Base-by-base conservation (phyloP, 2,797 vertebrate genomes). In the Pseudochirops corinnae region DNA sequence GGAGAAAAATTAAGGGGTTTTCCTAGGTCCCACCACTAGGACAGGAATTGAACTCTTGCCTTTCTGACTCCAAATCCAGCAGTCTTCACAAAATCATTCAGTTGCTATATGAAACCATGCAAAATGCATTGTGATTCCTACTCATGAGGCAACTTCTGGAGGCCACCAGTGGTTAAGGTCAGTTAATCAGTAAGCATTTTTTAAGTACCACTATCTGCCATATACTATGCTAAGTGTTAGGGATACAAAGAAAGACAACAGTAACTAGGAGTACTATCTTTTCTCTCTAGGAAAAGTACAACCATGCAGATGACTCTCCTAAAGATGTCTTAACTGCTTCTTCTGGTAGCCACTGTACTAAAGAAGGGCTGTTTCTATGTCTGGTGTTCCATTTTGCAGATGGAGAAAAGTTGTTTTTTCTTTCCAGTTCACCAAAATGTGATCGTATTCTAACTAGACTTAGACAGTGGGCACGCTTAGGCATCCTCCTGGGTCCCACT, bases 321-420 rank as follows among this genome's bases (percentile, higher is more conserved):
- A 46, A 87, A 50, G 39, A 87, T 87, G 3, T 87, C 39, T 46
- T 24, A 87, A 12, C 21, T 24, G 39, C 74, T 87, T 26, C 55
- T 57, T 91, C 56, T 67, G 57, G 12, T 24, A 52, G 29, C 52
- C 55, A n/a, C 0, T n/a, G 28, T n/a, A 90, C 18, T 58, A 55
- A 50, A 92, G 74, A 87, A 92, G 39, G 3, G 2, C 62, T 56
- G 0, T 91, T 91, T 95, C 5, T 92, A 90, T 60, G 46, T 91
- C 91, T 56, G 56, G 91, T 60, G 67, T 91, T 94, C 39, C 60
- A 3, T 92, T 93, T 91, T 94, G 57, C 82, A 53, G 52, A 90
- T 74, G 92, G 74, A 90, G 31, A 55, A 92, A 67, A 52, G 0
- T 39, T 94, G 91, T 50, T 91, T 67, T 92, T 90, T 92, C 87